Conservation (phyloP, 2,888 invertebrate species). For the Masnerella sp. region DNA sequence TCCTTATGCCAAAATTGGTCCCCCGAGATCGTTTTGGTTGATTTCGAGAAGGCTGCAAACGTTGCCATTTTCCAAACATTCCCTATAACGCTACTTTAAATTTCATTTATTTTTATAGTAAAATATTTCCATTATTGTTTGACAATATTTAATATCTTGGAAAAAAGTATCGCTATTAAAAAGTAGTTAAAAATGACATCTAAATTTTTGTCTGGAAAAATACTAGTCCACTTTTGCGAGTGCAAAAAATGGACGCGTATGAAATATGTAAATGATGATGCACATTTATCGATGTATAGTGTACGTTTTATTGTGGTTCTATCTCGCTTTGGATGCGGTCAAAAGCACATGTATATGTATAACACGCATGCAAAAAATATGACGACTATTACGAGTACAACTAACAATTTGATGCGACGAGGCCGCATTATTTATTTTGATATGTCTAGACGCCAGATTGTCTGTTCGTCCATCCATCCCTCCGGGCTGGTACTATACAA, state of each 20-base stretch:
- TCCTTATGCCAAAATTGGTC: no score
- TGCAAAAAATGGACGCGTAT: slow-evolving; percentile 9
- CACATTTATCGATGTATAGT: slow-evolving; percentile 31
- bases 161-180: no score
- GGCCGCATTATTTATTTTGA: slow-evolving; percentile 74
- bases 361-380: slow-evolving; percentile 51
- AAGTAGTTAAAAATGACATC: no score
- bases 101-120: no score
- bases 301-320: slow-evolving; percentile 38
- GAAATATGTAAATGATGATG: slow-evolving; percentile 35
- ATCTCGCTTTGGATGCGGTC: slow-evolving; percentile 40
- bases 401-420: slow-evolving; percentile 71
- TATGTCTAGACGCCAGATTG: slow-evolving; percentile 77
- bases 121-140: no score
- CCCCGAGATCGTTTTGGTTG: no score
- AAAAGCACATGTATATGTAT: slow-evolving; percentile 44
- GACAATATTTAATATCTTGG: no score
- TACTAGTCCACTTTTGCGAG: not conserved
- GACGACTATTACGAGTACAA: slow-evolving; percentile 64
- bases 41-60: no score
- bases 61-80: no score
- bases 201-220: not conserved
- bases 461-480: slow-evolving; percentile 70
- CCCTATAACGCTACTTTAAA: no score
- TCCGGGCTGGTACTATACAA: slow-evolving; percentile 65